A percentile compares a stretch with the other conserved stretches of the same genome.
Conservation (phyloP, 2,797 vertebrate species). For the Naso thynnoides region DNA sequence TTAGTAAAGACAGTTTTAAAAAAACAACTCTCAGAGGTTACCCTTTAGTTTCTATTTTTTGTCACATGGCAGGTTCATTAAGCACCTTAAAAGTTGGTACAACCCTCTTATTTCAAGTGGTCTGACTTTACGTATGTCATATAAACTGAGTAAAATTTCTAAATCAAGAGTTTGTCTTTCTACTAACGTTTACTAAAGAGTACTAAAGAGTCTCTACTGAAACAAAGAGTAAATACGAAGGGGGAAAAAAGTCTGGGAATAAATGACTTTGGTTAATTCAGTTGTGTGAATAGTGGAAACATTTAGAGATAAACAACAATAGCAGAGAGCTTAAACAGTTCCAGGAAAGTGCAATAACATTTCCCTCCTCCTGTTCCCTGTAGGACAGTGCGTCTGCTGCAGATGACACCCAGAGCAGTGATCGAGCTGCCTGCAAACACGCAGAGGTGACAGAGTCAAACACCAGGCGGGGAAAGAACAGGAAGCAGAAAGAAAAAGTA, state of each 20-base stretch:
- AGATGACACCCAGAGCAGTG: constrained; percentile 92
- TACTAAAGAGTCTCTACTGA: neutral
- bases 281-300: neutral
- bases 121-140: neutral
- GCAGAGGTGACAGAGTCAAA: constrained; percentile 73
- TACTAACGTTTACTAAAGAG: neutral
- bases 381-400: constrained; percentile 92
- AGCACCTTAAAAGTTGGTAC: no score
- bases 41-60: no score
- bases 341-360: neutral
- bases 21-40: no score
- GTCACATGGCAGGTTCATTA: no score
- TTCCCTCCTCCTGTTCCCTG: constrained; percentile 24
- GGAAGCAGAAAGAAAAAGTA: constrained; percentile 83
- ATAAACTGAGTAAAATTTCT: neutral
- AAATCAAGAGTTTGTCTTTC: neutral
- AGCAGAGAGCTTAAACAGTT: neutral
- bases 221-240: no score
- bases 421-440: constrained; percentile 79
- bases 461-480: constrained; percentile 79
- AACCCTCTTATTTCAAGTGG: neutral
- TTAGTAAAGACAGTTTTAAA: neutral
- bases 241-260: neutral
- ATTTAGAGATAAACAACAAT: neutral
- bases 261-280: neutral